Base-by-base conservation (phyloP, 1,140 invertebrate genomes). In the Mamestra configurata region DNA sequence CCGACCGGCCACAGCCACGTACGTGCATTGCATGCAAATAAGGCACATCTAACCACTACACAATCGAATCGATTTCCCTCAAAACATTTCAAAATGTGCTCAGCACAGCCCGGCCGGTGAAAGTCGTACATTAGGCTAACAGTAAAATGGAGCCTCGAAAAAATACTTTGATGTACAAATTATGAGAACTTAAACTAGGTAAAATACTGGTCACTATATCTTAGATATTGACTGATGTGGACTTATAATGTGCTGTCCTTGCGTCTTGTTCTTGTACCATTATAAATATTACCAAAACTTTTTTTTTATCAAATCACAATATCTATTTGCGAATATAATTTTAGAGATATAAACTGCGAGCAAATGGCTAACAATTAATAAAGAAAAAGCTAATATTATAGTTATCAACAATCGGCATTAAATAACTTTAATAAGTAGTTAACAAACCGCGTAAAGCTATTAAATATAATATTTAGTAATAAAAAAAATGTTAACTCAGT, bases 171-270 rank as follows among this genome's bases (percentile, higher is more conserved):
- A 35, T 35, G 46, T 68, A 57, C 1, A 59, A 73, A 40, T 7
- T 46, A 75, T 46, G 22, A 20, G 22, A 61, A 64, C 73, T 76
- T 78, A 78, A 43, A 57, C n/a, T 66, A 70, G 13, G 18, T 43
- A 80, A 72, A 82, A 82, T 79, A 79, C 80, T 82, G 76, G 49
- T 73, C 40, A 71, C 70, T 73, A 51, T 37, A 57, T 76, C 53
- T 66, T 76, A 64, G 22, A 49, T 35, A 53, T 51, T 53, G 24
- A 68, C 40, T 27, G 7, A n/a, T 68, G 10, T 55, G 43, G 22
- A 35, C 46, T 71, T 31, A 66, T 20, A 37, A 22, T 13, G 35
- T 8, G 53, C 35, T 66, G 35, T 4, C 24, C 24, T 15, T 59
- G 55, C 11, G 15, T 31, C 24, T 10, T 3, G 24, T 66, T 66